Base-by-base conservation (phyloP, 2,113 vertebrate species). In the Eurystomus gularis region DNA sequence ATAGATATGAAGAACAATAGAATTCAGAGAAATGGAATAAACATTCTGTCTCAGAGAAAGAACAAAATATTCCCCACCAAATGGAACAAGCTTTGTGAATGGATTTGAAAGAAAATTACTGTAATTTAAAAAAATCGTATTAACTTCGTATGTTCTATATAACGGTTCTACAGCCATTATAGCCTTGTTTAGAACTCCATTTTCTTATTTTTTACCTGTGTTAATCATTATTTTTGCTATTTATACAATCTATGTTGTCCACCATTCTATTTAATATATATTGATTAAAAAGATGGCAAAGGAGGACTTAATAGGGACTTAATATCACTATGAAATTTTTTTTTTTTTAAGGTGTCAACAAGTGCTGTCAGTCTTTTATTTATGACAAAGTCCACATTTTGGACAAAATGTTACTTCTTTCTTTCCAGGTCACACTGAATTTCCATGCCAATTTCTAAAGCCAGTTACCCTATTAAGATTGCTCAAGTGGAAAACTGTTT, bases 401-500 rank as follows among this genome's bases (percentile, higher is more conserved):
- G 46, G 46, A 68, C 57, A 72, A 88, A 82, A 65, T 5, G 11
- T 44, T n/a, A 40, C 3, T 70, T 21, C 26, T 57, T 92, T 54
- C 18, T 82, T 88, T 86, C 66, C 48, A 44, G 42, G 57, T 71
- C 28, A 46, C 17, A 54, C 29, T 49, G 31, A 78, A 75, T 60
- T 46, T 49, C 42, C 40, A 46, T 49, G 20, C 10, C 19, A 80
- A 65, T 61, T 80, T 58, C 37, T 75, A 65, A 51, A 84, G 69
- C 44, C 58, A 90, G 17, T 69, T 33, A 20, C 48, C 90, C 83
- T 73, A 93, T 64, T 92, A 86, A 93, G 29, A 54, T 64, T 76
- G 18, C 35, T 93, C 40, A 91, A 88, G 78, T 79, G 65, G 61
- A 89, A 97, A 96, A 65, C 70, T 21, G 14, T 86, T 95, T 66